Evolutionary conservation across 1,140 invertebrate genomes (phyloP).

Genomic region (Cecropterus lyciades): DNA sequence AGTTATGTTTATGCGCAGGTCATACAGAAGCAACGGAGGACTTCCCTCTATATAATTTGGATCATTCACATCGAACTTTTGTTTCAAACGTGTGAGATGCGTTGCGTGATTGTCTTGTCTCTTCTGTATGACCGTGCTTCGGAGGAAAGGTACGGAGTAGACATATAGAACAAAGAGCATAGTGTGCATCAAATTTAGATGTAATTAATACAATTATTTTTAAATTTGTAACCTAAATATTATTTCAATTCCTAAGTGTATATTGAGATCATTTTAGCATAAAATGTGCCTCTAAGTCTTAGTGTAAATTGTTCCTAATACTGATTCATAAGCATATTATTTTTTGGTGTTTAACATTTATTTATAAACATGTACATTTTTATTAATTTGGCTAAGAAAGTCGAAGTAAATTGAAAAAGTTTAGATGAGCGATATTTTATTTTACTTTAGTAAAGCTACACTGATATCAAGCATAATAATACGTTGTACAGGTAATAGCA

Average conservation of each 20-base stretch:
- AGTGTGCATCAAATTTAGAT: constrained; percentile 8
- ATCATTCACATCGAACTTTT: too few species aligned
- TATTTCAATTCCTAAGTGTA: constrained; percentile 28
- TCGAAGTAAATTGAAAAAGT: too few species aligned
- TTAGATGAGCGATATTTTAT: too few species aligned
- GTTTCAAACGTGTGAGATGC: neutral
- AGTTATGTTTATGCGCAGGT: neutral
- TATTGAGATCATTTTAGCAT: constrained; percentile 24
- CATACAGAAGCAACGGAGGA: neutral
- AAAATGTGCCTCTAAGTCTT: constrained; percentile 20
- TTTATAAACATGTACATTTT: too few species aligned
- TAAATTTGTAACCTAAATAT: neutral
- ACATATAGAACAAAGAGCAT: too few species aligned
- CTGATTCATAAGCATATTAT: constrained; percentile 21
- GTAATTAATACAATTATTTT: neutral
- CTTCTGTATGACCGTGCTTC: too few species aligned
- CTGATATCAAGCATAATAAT: too few species aligned
- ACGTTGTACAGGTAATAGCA: too few species aligned
- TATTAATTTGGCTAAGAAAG: too few species aligned
- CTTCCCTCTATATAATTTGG: neutral
- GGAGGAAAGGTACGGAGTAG: too few species aligned
- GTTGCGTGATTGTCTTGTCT: neutral
- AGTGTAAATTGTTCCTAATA: constrained; percentile 5
- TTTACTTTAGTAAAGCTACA: too few species aligned
- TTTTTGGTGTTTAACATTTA: constrained; percentile 12